phyloP scores from a whole-genome alignment of 2,113 vertebrate genomes.

The Hyla sarda region DNA sequence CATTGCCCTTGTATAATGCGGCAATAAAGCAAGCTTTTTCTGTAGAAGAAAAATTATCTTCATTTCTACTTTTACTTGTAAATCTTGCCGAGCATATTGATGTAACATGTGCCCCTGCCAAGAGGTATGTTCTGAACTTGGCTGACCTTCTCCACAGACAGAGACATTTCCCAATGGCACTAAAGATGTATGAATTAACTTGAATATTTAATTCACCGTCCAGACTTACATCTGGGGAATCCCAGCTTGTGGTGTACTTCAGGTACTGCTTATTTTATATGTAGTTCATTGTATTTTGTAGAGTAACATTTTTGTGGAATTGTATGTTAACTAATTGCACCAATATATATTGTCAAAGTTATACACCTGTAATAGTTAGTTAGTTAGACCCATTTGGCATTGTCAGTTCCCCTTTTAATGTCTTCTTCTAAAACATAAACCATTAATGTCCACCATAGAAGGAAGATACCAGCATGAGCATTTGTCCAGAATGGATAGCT shows the following conservation, averaged over 20 bases:
- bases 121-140: not conserved
- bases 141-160: not conserved
- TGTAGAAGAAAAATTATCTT: not conserved
- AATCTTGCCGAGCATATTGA: not conserved
- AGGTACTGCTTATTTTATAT: slow-evolving; percentile 1
- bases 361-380: not conserved
- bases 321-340: slow-evolving; percentile 6
- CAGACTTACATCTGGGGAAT: slow-evolving; percentile 2
- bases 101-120: not conserved
- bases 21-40: not conserved
- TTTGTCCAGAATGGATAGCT: no score
- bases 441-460: not conserved
- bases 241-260: not conserved
- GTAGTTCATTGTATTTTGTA: not conserved
- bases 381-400: not conserved
- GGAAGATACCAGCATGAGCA: no score
- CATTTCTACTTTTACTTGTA: not conserved
- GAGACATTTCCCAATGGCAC: slow-evolving; percentile 6
- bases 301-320: not conserved
- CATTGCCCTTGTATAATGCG: not conserved
- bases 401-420: not conserved
- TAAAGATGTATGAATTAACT: slow-evolving; percentile 19
- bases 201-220: not conserved
- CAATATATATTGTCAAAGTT: not conserved
- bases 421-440: not conserved